Base-by-base conservation (phyloP, 2,888 invertebrate species). In the Hedychridium roseum region DNA sequence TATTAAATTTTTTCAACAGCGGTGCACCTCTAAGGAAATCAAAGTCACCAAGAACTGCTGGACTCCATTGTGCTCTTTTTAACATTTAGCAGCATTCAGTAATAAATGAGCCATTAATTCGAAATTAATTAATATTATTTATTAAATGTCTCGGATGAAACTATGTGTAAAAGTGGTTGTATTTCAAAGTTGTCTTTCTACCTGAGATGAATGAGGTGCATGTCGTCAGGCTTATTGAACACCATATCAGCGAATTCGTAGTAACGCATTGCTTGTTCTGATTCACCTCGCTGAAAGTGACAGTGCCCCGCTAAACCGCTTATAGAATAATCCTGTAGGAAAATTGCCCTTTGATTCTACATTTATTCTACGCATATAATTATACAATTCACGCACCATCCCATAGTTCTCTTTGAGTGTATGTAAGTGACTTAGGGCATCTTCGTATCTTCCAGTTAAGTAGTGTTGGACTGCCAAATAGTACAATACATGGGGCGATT, bases 221-320 rank as follows among this genome's bases (percentile, higher is more conserved):
- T 50, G 46, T 64, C 44, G 4, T 53, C 45, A 0, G 74, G 74
- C 20, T 69, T 59, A n/a, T 68, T 47, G 30, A 66, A 70, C 2
- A 65, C 38, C 43, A 55, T 60, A 23, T 57, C 66, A 1, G 69
- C 64, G 27, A 63, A 63, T 49, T 73, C 66, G 28, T 70, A 74
- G 23, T 40, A 62, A 27, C 67, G 43, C 1, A 70, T 47, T 1
- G 68, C 70, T 12, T 62, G 43, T 11, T 44, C 17, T 0, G 50
- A 15, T 2, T 66, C 21, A 2, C 57, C 60, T 14, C 42, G 9
- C 56, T 66, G 57, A 12, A 60, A 60, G 12, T 60, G 42, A 23
- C 65, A 67, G 34, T 74, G 74, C 0, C 73, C 74, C 56, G 64
- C 60, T 12, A 74, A 47, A 37, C 67, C 60, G 28, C 64, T 53